Conservation (phyloP, 1,140 invertebrate genomes). For the Papilio polytes region DNA sequence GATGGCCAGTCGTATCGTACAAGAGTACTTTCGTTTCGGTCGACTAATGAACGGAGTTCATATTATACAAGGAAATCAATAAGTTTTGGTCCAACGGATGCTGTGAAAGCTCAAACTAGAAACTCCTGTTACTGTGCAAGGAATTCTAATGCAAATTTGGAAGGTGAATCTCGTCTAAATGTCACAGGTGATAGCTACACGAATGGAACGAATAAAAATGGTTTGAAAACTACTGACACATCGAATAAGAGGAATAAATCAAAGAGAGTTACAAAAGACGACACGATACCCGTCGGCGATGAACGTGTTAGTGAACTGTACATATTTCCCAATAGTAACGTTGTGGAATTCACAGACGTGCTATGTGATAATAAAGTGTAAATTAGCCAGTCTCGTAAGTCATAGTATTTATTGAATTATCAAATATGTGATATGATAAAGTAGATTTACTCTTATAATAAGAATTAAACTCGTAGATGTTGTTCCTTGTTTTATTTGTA, state of each 20-base stretch:
- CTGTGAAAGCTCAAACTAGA: conserved; percentile 52
- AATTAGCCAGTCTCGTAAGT: conserved; percentile 44
- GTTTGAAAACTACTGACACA: conserved; percentile 47
- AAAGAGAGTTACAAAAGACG: conserved; percentile 49
- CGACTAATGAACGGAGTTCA: conserved; percentile 68
- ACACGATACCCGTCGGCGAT: conserved; percentile 65
- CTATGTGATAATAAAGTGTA: conserved; percentile 77
- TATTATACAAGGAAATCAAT: conserved; percentile 70
- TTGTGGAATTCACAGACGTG: conserved; percentile 76
- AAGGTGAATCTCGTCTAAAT: conserved; percentile 55
- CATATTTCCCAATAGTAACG: conserved; percentile 78
- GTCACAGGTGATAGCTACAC: conserved; percentile 53
- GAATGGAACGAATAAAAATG: conserved; percentile 53
- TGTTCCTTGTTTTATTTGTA: conserved; percentile 5
- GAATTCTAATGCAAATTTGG: conserved; percentile 57
- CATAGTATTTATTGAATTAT: conserved; percentile 36
- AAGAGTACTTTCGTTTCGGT: conserved; percentile 71
- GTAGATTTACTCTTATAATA: conserved; percentile 9
- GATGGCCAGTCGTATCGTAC: conserved; percentile 76
- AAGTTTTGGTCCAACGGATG: conserved; percentile 58
- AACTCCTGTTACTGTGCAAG: conserved; percentile 63
- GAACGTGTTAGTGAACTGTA: conserved; percentile 76
- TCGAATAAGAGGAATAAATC: conserved; percentile 47
- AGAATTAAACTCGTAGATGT: conserved; percentile 29
- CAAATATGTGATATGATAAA: conserved; percentile 46